Evolutionary conservation across 1,140 invertebrate genomes (phyloP), one percentile per base, ranked within the genome.

Genomic region (Vanessa atalanta): DNA sequence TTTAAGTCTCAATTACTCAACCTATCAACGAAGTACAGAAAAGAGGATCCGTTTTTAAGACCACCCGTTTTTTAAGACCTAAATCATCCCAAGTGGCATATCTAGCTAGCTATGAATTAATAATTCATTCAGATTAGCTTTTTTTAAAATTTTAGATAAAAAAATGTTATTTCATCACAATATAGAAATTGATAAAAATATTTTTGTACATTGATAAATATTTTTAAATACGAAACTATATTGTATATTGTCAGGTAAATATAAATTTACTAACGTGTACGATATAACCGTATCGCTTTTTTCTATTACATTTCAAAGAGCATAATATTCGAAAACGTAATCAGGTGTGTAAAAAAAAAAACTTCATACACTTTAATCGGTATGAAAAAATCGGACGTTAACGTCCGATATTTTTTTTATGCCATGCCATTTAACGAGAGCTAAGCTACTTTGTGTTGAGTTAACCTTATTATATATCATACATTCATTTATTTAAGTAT

Each of bases 401-500:
- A 65, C 37, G 66, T 74, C 66, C 50, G 66, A 74, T 69, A 31
- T 69, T n/a, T 55, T 74, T 43, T 69, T 74, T 69, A 65, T 48
- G 43, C 16, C 53, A 43, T 69, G 23, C 47, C 60, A 66, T 70
- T 70, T 55, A 75, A 70, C 51, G 61, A 70, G 61, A 75, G 65
- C 73, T 75, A 70, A 75, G 53, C 73, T 61, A 55, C 60, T 57
- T 57, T 69, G 63, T 48, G 13, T 51, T 50, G 55, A 67, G 66
- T 61, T 72, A 71, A 43, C 37, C 37, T 43, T 43, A 43, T 43
- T 43, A 6, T 43, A 43, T 72, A 78, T 43, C 6, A 43, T 72
- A 78, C 76, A 66, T 78, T 77, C 74, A 73, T 74, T 74, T 77
- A 70, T 77, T 73, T 74, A 67, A 70, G 68, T 57, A 67, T 47